Evolutionary conservation across 2,113 vertebrate species (phyloP).

Genomic region (Chloroceryle aenea): DNA sequence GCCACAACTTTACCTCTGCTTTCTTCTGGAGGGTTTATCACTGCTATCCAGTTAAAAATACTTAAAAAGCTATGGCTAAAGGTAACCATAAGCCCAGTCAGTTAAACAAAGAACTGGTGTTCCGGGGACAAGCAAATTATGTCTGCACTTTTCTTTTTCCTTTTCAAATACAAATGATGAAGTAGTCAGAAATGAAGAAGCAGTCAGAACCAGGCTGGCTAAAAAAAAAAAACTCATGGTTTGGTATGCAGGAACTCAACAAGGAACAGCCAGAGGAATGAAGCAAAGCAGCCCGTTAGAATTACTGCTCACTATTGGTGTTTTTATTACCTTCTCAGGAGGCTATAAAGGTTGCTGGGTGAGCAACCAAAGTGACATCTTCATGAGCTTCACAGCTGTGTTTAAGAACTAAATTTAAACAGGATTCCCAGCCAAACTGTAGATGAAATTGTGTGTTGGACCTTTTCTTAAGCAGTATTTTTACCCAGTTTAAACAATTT

Average conservation of each 20-base stretch:
- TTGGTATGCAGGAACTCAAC: background rate
- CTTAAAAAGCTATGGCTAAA: slow-evolving; percentile 4
- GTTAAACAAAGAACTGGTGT: background rate
- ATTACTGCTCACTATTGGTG: background rate
- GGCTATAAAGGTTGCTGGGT: background rate
- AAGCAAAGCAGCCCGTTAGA: background rate
- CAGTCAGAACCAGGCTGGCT: background rate
- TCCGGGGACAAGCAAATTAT: background rate
- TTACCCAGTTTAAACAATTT: background rate
- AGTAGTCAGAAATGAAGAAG: background rate
- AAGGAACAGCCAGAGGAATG: background rate
- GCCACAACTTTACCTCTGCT: background rate
- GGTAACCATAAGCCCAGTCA: slow-evolving; percentile 9
- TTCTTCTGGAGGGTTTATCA: slow-evolving; percentile 17
- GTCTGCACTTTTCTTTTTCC: background rate
- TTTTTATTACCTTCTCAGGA: slow-evolving; percentile 13
- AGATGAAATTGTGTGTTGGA: background rate
- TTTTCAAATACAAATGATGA: background rate
- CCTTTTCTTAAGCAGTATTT: background rate
- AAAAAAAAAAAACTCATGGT: background rate
- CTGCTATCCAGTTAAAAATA: background rate
- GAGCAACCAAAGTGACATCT: background rate
- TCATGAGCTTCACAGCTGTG: slow-evolving; percentile 17
- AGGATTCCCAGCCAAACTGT: background rate
- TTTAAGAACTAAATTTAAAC: slow-evolving; percentile 31